Evolutionary conservation across 1,140 invertebrate species (phyloP), one percentile per base, ranked within the genome.

Genomic region (Papilio polytes): DNA sequence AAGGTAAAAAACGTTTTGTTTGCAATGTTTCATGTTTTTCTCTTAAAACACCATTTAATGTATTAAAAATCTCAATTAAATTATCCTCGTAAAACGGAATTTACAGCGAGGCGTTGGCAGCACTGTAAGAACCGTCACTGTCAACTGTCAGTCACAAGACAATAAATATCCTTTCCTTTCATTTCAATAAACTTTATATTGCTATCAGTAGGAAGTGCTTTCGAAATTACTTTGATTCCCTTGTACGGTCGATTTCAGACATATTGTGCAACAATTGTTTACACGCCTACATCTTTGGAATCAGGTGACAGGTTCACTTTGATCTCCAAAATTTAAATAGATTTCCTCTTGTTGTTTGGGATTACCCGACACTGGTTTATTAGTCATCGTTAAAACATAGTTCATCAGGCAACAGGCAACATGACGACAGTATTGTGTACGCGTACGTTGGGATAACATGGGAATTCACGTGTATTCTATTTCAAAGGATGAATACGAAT

Each of bases 401-500:
- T 76, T 48, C 13, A 48, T 10, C 22, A 1, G 9, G 59, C 70
- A 74, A 73, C 22, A 1, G 9, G 59, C 70, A 74, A 73, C 53
- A 78, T 48, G 72, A 72, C 53, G 79, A 46, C 44, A 66, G 73
- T 80, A 18, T 22, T 41, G 51, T 59, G 15, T 72, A 46, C n/a
- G 41, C 36, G 70, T 10, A 56, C 44, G 53, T 74, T 53, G 22
- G 48, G 53, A 31, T 78, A 73, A 41, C 36, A 51, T 51, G 41
- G 48, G 48, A 18, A 1, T 13, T 46, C 15, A 26, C 79, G 82
- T 82, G 80, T 82, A 77, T 59, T 44, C 81, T 20, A 51, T 31
- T 41, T 70, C 66, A 36, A 66, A 78, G 51, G 81, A 83, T 20
- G 72, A 72, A 12, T 59, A 74, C 73, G 72, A 72, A 12, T 59